These are phyloP conservation scores for Polypterus senegalus DNA, from an alignment of 2,113 vertebrate species.

Conservation along the genomic window DNA sequence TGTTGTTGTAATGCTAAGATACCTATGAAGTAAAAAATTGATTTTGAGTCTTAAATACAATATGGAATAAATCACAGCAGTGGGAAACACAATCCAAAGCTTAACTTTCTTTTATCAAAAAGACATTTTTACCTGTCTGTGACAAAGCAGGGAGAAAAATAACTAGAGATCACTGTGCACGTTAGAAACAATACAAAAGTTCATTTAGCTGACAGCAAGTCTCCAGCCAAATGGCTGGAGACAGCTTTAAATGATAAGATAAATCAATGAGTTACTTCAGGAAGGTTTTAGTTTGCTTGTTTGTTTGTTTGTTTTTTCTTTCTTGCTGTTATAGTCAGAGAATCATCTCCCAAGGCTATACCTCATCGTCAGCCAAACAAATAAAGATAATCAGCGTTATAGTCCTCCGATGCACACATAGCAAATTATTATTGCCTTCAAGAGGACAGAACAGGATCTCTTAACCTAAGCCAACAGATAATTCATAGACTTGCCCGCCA, in stretches of 20 bases:
- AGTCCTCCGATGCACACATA: background rate
- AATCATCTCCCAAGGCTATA: no score
- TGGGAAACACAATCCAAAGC: no score
- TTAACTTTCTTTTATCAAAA: no score
- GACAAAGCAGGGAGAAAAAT: no score
- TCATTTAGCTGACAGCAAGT: conserved; percentile 41
- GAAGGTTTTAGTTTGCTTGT: conserved; percentile 15
- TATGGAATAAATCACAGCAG: no score
- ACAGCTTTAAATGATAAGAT: conserved; percentile 43
- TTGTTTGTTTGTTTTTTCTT: no score
- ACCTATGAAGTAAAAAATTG: no score
- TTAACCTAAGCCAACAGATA: conserved; percentile 1
- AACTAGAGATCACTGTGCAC: conserved; percentile 22
- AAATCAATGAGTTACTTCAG: conserved; percentile 29
- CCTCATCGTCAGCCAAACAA: background rate
- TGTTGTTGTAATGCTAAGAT: no score
- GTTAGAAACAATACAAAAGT: conserved; percentile 44
- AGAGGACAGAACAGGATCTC: conserved; percentile 5
- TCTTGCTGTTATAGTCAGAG: no score
- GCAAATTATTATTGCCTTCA: conserved; percentile 6
- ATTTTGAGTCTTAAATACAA: no score
- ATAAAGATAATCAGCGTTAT: conserved; percentile 1
- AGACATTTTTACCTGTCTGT: no score
- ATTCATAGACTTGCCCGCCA: conserved; percentile 8
- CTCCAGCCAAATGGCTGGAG: conserved; percentile 33